Conservation (phyloP, 2,888 invertebrate genomes). For the Caenorhabditis sp. region DNA sequence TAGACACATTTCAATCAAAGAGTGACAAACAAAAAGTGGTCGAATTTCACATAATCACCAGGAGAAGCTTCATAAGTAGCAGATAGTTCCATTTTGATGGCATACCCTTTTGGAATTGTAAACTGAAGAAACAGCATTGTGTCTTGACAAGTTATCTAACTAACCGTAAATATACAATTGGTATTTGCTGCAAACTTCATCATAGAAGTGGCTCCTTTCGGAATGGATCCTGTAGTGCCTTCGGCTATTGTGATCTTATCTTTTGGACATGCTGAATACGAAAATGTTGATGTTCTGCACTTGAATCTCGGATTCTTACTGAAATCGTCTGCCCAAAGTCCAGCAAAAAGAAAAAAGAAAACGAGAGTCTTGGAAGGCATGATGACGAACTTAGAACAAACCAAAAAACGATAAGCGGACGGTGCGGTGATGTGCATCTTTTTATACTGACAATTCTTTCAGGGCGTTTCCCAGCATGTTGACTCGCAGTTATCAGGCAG, state of each 20-base stretch:
- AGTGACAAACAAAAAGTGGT: constrained; percentile 25
- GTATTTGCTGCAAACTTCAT: constrained; percentile 14
- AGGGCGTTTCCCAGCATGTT: constrained; percentile 17
- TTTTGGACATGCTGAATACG: constrained; percentile 20
- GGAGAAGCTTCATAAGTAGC: constrained; percentile 32
- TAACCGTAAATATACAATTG: constrained; percentile 21
- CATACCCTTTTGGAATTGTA: constrained; percentile 42
- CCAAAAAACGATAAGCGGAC: not conserved
- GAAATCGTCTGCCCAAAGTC: constrained; percentile 1
- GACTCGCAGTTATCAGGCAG: not conserved
- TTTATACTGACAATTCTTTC: constrained; percentile 1
- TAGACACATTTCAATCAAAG: not conserved
- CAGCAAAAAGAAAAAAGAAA: not conserved
- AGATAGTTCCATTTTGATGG: constrained; percentile 22
- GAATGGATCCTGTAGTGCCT: constrained; percentile 20
- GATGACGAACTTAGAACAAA: not conserved
- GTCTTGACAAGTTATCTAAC: not conserved
- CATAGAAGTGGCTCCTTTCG: constrained; percentile 28
- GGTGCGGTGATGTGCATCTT: not conserved
- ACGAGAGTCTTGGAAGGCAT: not conserved
- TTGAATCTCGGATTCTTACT: not conserved
- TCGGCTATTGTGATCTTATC: constrained; percentile 15
- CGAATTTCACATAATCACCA: constrained; percentile 32
- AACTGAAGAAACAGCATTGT: constrained; percentile 18
- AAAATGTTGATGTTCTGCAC: not conserved